These are phyloP conservation scores for Clamator glandarius DNA, from an alignment of 2,797 vertebrate species.

Conservation along the genomic window DNA sequence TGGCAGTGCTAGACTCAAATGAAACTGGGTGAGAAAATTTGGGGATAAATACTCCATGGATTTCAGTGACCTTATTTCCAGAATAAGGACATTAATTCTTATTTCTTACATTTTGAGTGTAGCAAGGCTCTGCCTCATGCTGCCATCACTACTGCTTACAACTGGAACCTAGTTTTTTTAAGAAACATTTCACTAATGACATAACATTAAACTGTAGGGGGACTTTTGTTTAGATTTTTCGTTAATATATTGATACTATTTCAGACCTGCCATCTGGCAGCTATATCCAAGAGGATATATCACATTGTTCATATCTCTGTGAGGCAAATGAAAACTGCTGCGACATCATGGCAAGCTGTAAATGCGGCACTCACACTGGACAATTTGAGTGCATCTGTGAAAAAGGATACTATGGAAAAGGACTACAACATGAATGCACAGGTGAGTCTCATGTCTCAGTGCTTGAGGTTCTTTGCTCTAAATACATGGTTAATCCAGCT, in stretches of 20 bases:
- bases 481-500: background rate
- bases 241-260: conserved; percentile 11
- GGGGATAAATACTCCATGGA: background rate
- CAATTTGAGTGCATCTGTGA: conserved; percentile 98
- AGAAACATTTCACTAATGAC: background rate
- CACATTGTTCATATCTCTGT: conserved; percentile 90
- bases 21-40: background rate
- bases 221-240: background rate
- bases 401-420: conserved; percentile 94
- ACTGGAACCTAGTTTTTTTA: background rate
- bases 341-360: conserved; percentile 96
- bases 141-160: background rate
- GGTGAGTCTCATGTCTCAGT: conserved; percentile 76
- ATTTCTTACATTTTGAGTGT: background rate
- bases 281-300: conserved; percentile 94
- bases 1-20: background rate
- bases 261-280: conserved; percentile 93
- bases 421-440: conserved; percentile 92
- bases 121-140: background rate
- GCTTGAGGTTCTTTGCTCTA: background rate
- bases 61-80: background rate
- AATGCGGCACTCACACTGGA: conserved; percentile 94
- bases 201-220: background rate
- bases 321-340: conserved; percentile 89
- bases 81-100: background rate